A percentile compares a stretch with the other conserved stretches of the same genome.
Conservation (phyloP, 2,113 vertebrate genomes). For the Gnathonemus longibarbis region DNA sequence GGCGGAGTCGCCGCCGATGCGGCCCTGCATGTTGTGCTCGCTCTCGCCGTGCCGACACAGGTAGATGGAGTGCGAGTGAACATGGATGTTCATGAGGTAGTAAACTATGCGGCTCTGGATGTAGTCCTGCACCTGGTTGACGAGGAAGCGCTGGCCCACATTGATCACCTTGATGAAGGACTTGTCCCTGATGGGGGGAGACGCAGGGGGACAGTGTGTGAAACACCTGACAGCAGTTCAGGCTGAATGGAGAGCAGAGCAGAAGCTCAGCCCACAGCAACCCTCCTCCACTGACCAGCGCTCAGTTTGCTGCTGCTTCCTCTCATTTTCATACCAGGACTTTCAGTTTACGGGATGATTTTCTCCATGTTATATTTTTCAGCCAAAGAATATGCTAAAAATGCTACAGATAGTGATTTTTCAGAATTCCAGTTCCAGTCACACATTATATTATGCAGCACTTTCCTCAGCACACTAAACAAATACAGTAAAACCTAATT, state of each 20-base stretch:
- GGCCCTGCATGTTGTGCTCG: conserved; percentile 72
- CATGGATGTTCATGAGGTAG: conserved; percentile 97
- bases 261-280: neutral
- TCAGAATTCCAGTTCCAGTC: neutral
- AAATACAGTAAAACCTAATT: neutral
- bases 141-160: conserved; percentile 84
- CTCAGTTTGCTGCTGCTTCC: neutral
- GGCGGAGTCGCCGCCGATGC: conserved; percentile 85
- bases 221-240: neutral
- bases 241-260: neutral
- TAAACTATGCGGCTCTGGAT: conserved; percentile 98
- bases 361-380: neutral
- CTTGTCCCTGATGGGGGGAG: conserved; percentile 63
- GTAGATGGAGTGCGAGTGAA: conserved; percentile 92
- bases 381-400: neutral
- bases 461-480: neutral
- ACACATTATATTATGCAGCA: neutral
- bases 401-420: neutral
- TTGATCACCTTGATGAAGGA: conserved; percentile 98
- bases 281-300: neutral
- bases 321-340: neutral
- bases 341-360: neutral
- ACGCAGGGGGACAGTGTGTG: neutral
- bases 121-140: conserved; percentile 91
- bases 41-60: conserved; percentile 93